Percentiles rank a stretch among this genome's conserved stretches.
Evolutionary conservation across 2,888 invertebrate genomes (phyloP).

Genomic region (Choreutis nemorana): DNA sequence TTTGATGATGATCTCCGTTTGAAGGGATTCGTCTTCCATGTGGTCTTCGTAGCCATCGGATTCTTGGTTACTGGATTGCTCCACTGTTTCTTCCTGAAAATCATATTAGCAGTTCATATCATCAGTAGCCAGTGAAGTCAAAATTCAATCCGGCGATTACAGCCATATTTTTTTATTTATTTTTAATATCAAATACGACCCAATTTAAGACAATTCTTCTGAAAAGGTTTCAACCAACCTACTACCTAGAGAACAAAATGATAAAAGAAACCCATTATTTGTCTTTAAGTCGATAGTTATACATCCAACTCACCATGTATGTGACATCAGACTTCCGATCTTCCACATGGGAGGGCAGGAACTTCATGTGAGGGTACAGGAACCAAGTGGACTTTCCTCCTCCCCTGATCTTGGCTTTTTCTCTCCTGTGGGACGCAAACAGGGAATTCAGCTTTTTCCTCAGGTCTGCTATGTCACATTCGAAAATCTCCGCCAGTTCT

Average conservation of each 20-base stretch:
- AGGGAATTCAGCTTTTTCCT: slow-evolving; percentile 49
- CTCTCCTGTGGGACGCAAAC: slow-evolving; percentile 48
- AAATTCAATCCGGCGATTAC: no score
- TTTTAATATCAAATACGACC: no score
- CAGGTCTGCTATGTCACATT: slow-evolving; percentile 39
- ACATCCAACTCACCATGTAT: neutral
- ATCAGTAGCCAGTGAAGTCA: slow-evolving; percentile 10
- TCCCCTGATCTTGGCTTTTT: slow-evolving; percentile 34
- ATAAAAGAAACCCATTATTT: no score
- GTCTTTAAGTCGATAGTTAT: neutral
- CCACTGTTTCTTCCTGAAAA: slow-evolving; percentile 11
- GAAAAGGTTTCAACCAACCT: no score
- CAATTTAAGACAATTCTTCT: no score
- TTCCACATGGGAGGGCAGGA: slow-evolving; percentile 34
- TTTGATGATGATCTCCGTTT: slow-evolving; percentile 24
- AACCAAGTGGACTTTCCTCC: slow-evolving; percentile 42
- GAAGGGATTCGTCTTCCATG: slow-evolving; percentile 7
- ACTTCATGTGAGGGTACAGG: slow-evolving; percentile 36
- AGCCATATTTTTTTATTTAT: no score
- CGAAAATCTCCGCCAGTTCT: slow-evolving; percentile 31
- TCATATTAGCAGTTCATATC: neutral
- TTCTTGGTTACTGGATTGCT: slow-evolving; percentile 9
- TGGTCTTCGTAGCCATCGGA: slow-evolving; percentile 11
- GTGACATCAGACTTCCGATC: slow-evolving; percentile 8
- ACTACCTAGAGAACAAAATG: no score